phyloP scores from a whole-genome alignment of 2,888 invertebrate genomes.

The Ectemnius lituratus region DNA sequence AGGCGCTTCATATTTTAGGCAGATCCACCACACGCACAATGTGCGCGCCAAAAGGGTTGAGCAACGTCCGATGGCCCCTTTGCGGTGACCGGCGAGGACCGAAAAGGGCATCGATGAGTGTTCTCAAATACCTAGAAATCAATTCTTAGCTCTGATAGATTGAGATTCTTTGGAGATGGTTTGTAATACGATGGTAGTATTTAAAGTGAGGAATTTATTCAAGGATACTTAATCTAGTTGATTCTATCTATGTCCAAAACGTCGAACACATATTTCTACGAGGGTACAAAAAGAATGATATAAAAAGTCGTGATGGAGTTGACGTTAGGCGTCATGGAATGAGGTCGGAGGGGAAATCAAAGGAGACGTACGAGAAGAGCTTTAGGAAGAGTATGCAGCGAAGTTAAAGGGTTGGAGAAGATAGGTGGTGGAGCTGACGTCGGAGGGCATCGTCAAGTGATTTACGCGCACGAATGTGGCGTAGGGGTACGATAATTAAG shows the following conservation, averaged over 20 bases:
- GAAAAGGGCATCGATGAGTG: too few relatives aligned
- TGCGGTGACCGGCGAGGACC: conserved; percentile 6
- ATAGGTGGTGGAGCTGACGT: conserved; percentile 43
- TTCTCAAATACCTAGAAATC: too few relatives aligned
- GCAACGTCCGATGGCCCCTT: conserved; percentile 2
- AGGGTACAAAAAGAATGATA: too few relatives aligned
- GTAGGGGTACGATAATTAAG: conserved; percentile 73
- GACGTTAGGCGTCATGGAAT: conserved; percentile 39
- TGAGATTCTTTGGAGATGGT: conserved; percentile 30
- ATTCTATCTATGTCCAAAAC: too few relatives aligned
- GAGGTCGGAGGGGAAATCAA: conserved; percentile 24
- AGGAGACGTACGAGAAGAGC: conserved; percentile 19
- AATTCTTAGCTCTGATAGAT: conserved; percentile 18
- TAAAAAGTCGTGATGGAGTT: conserved; percentile 46
- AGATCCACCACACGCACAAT: conserved; percentile 15
- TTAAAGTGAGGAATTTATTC: too few relatives aligned
- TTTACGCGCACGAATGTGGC: conserved; percentile 73
- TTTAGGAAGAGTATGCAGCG: conserved; percentile 3
- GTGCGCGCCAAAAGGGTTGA: background rate
- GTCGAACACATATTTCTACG: too few relatives aligned
- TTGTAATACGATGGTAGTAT: too few relatives aligned
- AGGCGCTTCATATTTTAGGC: conserved; percentile 67
- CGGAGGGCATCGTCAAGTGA: conserved; percentile 69
- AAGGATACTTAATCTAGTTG: too few relatives aligned
- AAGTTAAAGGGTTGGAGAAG: conserved; percentile 9